These are phyloP conservation scores for Xiphydria camelus DNA, from an alignment of 2,888 invertebrate species.

Conservation along the genomic window DNA sequence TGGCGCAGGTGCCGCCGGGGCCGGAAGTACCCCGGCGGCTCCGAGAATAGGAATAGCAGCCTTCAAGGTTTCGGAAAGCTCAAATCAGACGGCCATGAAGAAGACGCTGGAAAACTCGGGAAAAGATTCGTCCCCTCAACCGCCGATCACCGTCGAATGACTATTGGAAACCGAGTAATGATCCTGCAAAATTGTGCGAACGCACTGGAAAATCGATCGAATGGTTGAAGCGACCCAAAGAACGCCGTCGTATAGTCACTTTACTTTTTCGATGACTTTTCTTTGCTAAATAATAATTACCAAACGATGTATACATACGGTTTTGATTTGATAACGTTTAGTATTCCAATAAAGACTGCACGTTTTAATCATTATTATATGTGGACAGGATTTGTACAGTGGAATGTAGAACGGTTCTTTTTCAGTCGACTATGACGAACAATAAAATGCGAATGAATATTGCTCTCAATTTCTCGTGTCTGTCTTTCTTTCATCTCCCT, in stretches of 20 bases:
- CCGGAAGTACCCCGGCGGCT: conserved; percentile 29
- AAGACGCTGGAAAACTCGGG: conserved; percentile 29
- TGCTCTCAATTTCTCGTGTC: no score
- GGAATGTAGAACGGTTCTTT: no score
- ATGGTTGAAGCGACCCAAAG: not conserved
- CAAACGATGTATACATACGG: not conserved
- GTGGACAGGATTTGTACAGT: no score
- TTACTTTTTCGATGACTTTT: not conserved
- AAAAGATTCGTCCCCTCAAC: conserved; percentile 29
- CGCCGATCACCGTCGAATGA: conserved; percentile 28
- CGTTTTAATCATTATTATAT: no score
- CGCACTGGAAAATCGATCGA: not conserved
- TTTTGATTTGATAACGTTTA: conserved; percentile 1
- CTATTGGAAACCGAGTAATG: not conserved
- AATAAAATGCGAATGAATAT: no score
- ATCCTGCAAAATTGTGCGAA: not conserved
- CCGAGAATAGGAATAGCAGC: conserved; percentile 29
- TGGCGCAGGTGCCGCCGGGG: conserved; percentile 26
- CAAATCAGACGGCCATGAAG: conserved; percentile 23
- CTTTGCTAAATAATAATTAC: conserved; percentile 1
- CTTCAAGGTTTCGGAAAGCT: conserved; percentile 32
- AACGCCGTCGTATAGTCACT: not conserved
- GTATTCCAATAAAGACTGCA: not conserved
- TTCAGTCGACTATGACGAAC: no score
- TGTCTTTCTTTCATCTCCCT: no score